Percentiles rank a stretch among this genome's conserved stretches.
Conservation (phyloP, 2,113 vertebrate genomes). For the Numida meleagris region DNA sequence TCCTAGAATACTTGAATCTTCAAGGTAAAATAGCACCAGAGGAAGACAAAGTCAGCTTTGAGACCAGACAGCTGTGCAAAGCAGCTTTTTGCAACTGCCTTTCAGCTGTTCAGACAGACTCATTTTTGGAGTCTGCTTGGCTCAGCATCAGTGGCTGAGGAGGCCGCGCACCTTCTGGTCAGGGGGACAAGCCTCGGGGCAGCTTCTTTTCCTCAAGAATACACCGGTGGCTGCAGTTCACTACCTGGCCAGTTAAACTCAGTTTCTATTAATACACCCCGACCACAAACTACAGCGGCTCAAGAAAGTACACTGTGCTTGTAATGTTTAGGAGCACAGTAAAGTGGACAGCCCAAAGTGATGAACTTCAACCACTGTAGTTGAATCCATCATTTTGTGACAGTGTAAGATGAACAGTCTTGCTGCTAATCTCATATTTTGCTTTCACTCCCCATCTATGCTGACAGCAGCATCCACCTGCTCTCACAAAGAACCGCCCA, state of each 20-base stretch:
- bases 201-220: not conserved
- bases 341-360: not conserved
- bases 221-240: not conserved
- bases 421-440: not conserved
- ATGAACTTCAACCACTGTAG: not conserved
- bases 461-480: not conserved
- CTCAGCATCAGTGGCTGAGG: not conserved
- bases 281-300: not conserved
- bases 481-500: not conserved
- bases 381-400: not conserved
- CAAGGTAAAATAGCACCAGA: not conserved
- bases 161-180: not conserved
- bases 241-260: not conserved
- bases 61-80: not conserved
- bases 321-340: not conserved
- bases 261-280: not conserved
- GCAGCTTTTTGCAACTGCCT: not conserved
- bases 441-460: not conserved
- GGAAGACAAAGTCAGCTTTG: not conserved
- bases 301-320: not conserved
- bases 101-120: not conserved
- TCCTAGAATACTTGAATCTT: not conserved
- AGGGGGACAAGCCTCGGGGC: not conserved
- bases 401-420: not conserved
- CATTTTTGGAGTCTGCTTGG: not conserved